Percentiles rank a stretch among this genome's conserved stretches.
phyloP scores from a whole-genome alignment of 2,888 invertebrate species.

The Aphrophora alni region DNA sequence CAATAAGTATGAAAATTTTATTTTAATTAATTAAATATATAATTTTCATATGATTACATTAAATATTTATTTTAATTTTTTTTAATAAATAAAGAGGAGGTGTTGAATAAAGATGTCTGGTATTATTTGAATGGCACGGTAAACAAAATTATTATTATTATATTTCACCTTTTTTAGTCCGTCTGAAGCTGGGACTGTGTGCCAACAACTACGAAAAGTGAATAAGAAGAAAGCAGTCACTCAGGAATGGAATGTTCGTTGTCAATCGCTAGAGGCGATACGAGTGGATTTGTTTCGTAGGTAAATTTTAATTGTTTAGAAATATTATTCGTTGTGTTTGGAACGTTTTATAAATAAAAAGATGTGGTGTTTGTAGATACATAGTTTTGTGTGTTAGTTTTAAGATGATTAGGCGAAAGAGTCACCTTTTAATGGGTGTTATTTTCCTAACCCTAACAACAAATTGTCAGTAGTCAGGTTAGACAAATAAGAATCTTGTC shows the following conservation, averaged over 20 bases:
- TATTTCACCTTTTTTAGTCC: too few relatives aligned
- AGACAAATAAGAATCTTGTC: background rate
- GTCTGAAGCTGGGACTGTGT: background rate
- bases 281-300: background rate
- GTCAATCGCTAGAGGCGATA: slow-evolving; percentile 2
- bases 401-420: background rate
- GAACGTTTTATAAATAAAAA: background rate
- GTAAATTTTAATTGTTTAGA: background rate
- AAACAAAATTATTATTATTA: too few relatives aligned
- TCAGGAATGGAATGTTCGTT: slow-evolving; percentile 5
- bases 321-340: background rate
- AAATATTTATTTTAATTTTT: too few relatives aligned
- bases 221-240: background rate
- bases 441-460: slow-evolving; percentile 2
- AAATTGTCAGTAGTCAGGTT: background rate
- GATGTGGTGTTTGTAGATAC: background rate
- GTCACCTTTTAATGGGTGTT: background rate
- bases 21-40: too few relatives aligned
- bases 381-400: background rate
- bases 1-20: too few relatives aligned
- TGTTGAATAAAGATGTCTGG: too few relatives aligned
- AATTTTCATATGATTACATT: too few relatives aligned
- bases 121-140: too few relatives aligned
- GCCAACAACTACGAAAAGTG: background rate
- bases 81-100: too few relatives aligned